A percentile compares a stretch with the other conserved stretches of the same genome.
phyloP scores from a whole-genome alignment of 1,140 invertebrate species.

The Drosophila pachea region DNA sequence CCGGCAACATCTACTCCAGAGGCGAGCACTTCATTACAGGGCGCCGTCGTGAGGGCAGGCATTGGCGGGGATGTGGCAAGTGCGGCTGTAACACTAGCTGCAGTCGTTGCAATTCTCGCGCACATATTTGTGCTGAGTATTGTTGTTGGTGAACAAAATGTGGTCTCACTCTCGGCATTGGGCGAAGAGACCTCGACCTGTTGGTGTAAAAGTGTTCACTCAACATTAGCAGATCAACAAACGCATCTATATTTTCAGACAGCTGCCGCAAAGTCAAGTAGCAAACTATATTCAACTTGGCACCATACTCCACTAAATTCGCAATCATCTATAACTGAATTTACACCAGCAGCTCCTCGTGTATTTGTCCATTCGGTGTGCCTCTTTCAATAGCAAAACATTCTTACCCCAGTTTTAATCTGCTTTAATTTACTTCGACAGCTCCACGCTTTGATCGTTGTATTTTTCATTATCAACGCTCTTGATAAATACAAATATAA shows the following conservation, averaged over 20 bases:
- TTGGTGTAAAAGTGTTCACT: slow-evolving; percentile 11
- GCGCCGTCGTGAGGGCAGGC: slow-evolving; percentile 45
- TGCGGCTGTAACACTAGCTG: slow-evolving; percentile 71
- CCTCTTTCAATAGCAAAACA: too few relatives aligned
- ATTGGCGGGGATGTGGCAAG: slow-evolving; percentile 52
- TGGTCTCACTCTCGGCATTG: slow-evolving; percentile 83
- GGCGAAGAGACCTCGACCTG: slow-evolving; percentile 79
- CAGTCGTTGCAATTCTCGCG: slow-evolving; percentile 73
- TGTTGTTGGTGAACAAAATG: slow-evolving; percentile 77
- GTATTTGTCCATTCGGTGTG: too few relatives aligned
- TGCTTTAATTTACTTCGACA: slow-evolving; percentile 5
- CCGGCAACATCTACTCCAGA: neutral
- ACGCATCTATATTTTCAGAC: slow-evolving; percentile 5
- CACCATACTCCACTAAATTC: neutral
- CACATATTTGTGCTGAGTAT: slow-evolving; percentile 78
- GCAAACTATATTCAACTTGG: neutral
- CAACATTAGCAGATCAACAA: slow-evolving; percentile 2
- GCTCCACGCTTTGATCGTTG: neutral
- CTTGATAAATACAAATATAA: slow-evolving; percentile 55
- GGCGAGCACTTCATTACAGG: slow-evolving; percentile 15
- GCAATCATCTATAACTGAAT: too few relatives aligned
- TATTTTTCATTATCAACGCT: slow-evolving; percentile 12
- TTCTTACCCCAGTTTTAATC: neutral
- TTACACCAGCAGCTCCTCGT: too few relatives aligned
- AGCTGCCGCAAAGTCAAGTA: slow-evolving; percentile 9